Evolutionary conservation across 2,888 invertebrate species (phyloP).

Genomic region (Hirtodrosophila confusa): DNA sequence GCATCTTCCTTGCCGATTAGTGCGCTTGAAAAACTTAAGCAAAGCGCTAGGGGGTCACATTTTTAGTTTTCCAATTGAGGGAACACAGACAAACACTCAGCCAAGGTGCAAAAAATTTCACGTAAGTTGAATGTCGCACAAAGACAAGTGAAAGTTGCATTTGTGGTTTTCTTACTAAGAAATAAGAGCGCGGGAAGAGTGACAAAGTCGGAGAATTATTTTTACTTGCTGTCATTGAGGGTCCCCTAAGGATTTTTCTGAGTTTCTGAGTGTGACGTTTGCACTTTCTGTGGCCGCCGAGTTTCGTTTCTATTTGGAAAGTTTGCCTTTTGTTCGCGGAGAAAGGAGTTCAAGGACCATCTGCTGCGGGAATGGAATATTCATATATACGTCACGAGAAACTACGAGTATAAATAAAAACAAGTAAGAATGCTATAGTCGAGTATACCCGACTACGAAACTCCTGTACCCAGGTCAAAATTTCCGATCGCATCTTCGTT

Average conservation of each 20-base stretch:
- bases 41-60: conserved; percentile 39
- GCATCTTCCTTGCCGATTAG: background rate
- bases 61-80: conserved; percentile 53
- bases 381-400: conserved; percentile 12
- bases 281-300: conserved; percentile 23
- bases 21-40: conserved; percentile 1
- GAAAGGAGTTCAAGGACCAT: conserved; percentile 57
- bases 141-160: conserved; percentile 58
- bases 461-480: too few relatives aligned
- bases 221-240: conserved; percentile 63
- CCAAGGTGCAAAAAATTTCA: conserved; percentile 52
- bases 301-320: conserved; percentile 8
- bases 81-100: conserved; percentile 48
- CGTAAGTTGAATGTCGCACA: conserved; percentile 60
- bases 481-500: too few relatives aligned
- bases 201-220: conserved; percentile 68
- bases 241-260: conserved; percentile 58
- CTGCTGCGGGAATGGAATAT: conserved; percentile 2
- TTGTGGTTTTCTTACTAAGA: conserved; percentile 5
- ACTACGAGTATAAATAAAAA: background rate
- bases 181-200: conserved; percentile 13
- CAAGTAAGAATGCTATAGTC: too few relatives aligned
- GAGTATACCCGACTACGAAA: too few relatives aligned
- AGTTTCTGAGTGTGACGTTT: conserved; percentile 47
- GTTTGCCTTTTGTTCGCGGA: conserved; percentile 41